These are phyloP conservation scores for Papilio aristodemus DNA, from an alignment of 1,140 invertebrate genomes.

Conservation along the genomic window DNA sequence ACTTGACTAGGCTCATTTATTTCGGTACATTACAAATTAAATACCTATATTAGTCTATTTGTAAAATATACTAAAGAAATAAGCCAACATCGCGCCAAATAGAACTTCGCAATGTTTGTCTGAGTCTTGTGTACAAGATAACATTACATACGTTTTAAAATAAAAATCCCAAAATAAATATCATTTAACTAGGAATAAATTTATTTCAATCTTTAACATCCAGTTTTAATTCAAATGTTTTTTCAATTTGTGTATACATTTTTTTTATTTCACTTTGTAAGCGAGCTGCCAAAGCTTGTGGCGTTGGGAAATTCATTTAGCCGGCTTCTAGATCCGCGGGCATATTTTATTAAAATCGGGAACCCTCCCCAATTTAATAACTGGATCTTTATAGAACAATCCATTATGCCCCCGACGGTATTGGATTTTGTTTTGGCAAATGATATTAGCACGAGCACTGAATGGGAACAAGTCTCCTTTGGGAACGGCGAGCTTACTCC, in stretches of 20 bases:
- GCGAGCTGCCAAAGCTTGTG: constrained; percentile 1
- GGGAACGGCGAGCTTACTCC: not conserved
- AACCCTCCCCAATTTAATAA: constrained; percentile 30
- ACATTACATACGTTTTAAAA: too few species aligned
- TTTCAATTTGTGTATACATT: constrained; percentile 1
- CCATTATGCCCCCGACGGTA: constrained; percentile 27
- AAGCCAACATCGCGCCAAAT: too few species aligned
- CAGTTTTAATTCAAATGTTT: constrained; percentile 16
- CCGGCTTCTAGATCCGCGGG: not conserved
- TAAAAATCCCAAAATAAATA: too few species aligned
- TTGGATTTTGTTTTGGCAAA: constrained; percentile 33
- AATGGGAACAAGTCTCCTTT: not conserved
- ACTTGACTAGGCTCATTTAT: not conserved
- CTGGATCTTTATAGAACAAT: constrained; percentile 33
- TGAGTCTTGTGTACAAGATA: too few species aligned
- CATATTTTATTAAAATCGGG: constrained; percentile 30
- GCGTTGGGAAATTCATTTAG: constrained; percentile 25
- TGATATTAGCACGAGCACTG: constrained; percentile 21
- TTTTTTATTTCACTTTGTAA: not conserved
- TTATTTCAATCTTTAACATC: not conserved
- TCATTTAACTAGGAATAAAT: too few species aligned
- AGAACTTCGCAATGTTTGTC: too few species aligned
- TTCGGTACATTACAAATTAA: too few species aligned
- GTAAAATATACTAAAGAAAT: too few species aligned
- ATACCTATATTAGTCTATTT: too few species aligned